These are phyloP conservation scores for Sebastes taczanowskii DNA, from an alignment of 2,797 vertebrate genomes.

Conservation along the genomic window DNA sequence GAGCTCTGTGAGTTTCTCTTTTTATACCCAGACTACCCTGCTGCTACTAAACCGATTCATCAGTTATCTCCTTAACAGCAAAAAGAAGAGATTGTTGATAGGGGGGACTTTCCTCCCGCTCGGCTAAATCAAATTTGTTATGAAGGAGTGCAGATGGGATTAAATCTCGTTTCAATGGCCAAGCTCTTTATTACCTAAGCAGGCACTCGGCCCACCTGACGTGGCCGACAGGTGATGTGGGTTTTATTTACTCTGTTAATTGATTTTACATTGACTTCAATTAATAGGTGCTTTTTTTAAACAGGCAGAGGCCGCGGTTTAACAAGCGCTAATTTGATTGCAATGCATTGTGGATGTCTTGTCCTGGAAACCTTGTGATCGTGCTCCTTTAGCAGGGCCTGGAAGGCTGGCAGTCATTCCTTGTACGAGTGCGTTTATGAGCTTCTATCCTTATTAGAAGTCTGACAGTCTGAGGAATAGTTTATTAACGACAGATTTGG, in stretches of 20 bases:
- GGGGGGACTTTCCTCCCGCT: constrained; percentile 4
- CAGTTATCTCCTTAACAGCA: constrained; percentile 21
- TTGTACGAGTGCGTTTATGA: not conserved
- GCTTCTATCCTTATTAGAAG: not conserved
- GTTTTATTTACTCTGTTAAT: constrained; percentile 57
- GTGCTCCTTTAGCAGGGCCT: not conserved
- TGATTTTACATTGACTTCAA: constrained; percentile 56
- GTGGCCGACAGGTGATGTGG: constrained; percentile 17
- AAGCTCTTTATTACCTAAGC: constrained; percentile 23
- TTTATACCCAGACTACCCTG: constrained; percentile 8
- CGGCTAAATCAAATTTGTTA: constrained; percentile 39
- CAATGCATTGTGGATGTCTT: constrained; percentile 20
- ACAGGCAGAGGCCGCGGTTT: constrained; percentile 20
- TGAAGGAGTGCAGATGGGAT: constrained; percentile 35
- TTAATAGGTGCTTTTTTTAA: constrained; percentile 40
- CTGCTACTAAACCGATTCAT: constrained; percentile 14
- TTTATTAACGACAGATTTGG: not conserved
- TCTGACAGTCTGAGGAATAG: not conserved
- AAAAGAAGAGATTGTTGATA: constrained; percentile 36
- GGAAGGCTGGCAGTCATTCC: not conserved
- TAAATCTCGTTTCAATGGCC: constrained; percentile 27
- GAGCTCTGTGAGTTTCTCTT: constrained; percentile 21
- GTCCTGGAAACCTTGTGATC: not conserved
- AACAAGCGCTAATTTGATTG: constrained; percentile 42
- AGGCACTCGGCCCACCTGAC: constrained; percentile 6